phyloP scores from a whole-genome alignment of 2,797 vertebrate species.

The Epinephelus awoara region DNA sequence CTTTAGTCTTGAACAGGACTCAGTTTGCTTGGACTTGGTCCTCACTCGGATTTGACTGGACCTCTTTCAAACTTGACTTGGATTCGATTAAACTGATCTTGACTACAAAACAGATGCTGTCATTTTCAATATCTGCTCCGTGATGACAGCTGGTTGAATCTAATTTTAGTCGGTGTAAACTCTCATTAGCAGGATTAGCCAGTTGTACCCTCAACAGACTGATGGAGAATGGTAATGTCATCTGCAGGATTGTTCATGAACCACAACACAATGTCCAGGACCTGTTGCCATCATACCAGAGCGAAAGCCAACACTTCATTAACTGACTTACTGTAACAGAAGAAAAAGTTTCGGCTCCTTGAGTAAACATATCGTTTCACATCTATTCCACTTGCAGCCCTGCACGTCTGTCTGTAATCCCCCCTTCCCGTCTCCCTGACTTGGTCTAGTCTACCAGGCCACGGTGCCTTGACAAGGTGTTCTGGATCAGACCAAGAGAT shows the following conservation, averaged over 20 bases:
- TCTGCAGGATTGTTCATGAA: conserved; percentile 32
- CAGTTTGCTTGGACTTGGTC: too few species aligned
- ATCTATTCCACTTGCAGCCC: conserved; percentile 58
- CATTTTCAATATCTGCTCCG: neutral
- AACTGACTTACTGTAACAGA: conserved; percentile 48
- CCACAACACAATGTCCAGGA: conserved; percentile 41
- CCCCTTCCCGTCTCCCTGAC: conserved; percentile 18
- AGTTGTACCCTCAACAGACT: conserved; percentile 5
- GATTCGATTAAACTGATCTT: too few species aligned
- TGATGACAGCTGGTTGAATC: neutral
- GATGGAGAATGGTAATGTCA: conserved; percentile 37
- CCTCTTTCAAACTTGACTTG: too few species aligned
- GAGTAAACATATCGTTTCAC: conserved; percentile 67
- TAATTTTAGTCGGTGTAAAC: neutral
- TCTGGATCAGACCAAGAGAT: conserved; percentile 64
- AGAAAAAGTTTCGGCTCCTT: conserved; percentile 54
- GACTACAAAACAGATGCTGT: neutral
- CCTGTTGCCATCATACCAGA: conserved; percentile 41
- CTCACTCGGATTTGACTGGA: too few species aligned
- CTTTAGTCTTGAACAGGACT: too few species aligned
- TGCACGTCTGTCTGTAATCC: conserved; percentile 40
- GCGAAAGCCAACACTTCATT: conserved; percentile 44
- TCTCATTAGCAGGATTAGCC: neutral
- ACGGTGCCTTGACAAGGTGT: conserved; percentile 61
- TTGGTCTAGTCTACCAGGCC: conserved; percentile 48